These are phyloP conservation scores for Cantharis rustica DNA, from an alignment of 2,888 invertebrate genomes.

Conservation along the genomic window DNA sequence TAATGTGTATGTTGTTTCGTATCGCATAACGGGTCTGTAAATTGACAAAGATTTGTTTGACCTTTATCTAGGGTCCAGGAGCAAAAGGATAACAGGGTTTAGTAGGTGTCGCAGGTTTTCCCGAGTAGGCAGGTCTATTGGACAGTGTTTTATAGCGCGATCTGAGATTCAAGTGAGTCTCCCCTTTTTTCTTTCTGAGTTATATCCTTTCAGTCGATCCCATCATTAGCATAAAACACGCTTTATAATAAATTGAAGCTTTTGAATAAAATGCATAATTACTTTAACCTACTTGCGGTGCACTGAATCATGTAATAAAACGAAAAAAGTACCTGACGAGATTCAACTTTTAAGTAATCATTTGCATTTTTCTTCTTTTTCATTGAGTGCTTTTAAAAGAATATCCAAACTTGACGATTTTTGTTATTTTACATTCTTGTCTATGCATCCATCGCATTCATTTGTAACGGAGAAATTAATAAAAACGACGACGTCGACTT, in stretches of 20 bases:
- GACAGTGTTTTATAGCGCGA: conserved; percentile 46
- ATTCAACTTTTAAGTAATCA: conserved; percentile 43
- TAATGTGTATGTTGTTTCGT: not conserved
- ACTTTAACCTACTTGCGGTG: conserved; percentile 52
- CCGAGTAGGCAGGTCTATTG: conserved; percentile 40
- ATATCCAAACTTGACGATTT: conserved; percentile 26
- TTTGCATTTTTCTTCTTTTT: conserved; percentile 44
- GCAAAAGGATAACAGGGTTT: conserved; percentile 32
- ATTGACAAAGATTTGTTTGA: conserved; percentile 30
- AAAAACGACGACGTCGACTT: conserved; percentile 26
- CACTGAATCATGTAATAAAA: conserved; percentile 46
- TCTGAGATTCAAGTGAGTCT: conserved; percentile 42
- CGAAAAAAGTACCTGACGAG: conserved; percentile 48
- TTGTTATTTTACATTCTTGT: not conserved
- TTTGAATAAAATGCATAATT: conserved; percentile 53
- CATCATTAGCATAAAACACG: conserved; percentile 48
- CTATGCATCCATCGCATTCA: conserved; percentile 25
- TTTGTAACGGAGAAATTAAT: conserved; percentile 36
- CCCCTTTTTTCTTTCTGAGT: conserved; percentile 40
- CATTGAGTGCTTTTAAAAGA: conserved; percentile 22
- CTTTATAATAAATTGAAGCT: conserved; percentile 51
- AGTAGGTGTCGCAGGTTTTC: conserved; percentile 31
- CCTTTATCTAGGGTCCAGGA: conserved; percentile 31
- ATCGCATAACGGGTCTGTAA: conserved; percentile 5
- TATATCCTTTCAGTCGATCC: conserved; percentile 49